A percentile compares a stretch with the other conserved stretches of the same genome.
These are phyloP conservation scores for Dryobota labecula DNA, from an alignment of 2,888 invertebrate genomes.

Conservation along the genomic window DNA sequence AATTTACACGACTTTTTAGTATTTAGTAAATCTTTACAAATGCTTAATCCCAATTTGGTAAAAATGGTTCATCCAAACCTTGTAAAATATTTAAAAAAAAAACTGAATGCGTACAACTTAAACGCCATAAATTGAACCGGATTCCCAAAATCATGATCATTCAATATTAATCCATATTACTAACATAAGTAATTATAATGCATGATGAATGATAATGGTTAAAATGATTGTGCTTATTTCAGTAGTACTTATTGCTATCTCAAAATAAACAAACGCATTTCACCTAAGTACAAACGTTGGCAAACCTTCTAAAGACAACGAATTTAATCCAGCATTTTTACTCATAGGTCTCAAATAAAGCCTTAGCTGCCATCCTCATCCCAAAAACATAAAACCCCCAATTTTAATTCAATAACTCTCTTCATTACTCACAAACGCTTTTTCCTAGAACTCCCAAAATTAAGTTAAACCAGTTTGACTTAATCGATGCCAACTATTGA, in stretches of 20 bases:
- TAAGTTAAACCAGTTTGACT: conserved; percentile 34
- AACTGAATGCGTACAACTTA: neutral
- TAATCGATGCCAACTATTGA: conserved; percentile 56
- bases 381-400: conserved; percentile 11
- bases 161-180: neutral
- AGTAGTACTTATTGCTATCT: too few relatives aligned
- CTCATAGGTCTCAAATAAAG: conserved; percentile 1
- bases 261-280: neutral
- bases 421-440: conserved; percentile 21
- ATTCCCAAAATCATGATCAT: neutral
- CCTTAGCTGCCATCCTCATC: neutral
- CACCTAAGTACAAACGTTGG: neutral
- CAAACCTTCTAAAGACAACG: neutral
- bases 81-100: neutral
- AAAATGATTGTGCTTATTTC: too few relatives aligned
- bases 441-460: conserved; percentile 24
- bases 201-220: neutral
- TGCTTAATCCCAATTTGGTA: neutral
- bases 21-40: neutral
- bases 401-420: conserved; percentile 29
- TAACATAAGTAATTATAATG: too few relatives aligned
- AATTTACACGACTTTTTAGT: neutral
- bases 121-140: neutral
- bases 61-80: neutral
- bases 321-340: conserved; percentile 4